A percentile compares a stretch with the other conserved stretches of the same genome.
These are phyloP conservation scores for Notolabrus celidotus DNA, from an alignment of 2,797 vertebrate species.

Conservation along the genomic window DNA sequence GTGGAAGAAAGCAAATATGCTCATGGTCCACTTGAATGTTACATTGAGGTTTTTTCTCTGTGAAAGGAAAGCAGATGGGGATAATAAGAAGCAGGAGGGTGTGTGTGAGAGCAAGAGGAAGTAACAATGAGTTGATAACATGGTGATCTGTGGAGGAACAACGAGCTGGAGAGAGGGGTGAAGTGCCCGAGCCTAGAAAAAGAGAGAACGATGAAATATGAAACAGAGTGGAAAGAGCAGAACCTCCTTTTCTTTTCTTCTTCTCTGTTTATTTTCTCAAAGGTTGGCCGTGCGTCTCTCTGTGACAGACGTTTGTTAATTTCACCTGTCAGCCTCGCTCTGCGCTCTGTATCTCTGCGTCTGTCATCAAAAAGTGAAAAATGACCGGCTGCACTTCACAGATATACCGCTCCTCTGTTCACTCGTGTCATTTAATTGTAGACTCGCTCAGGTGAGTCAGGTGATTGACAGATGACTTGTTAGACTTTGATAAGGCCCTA, in stretches of 20 bases:
- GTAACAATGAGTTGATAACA: conserved; percentile 74
- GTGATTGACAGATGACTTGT: conserved; percentile 81
- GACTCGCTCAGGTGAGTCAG: conserved; percentile 57
- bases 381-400: conserved; percentile 57
- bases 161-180: conserved; percentile 59
- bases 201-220: conserved; percentile 18
- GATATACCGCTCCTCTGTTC: conserved; percentile 63
- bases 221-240: neutral
- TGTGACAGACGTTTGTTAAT: conserved; percentile 40
- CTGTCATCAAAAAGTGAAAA: conserved; percentile 34
- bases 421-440: conserved; percentile 65
- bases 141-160: conserved; percentile 66
- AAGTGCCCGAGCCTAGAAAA: conserved; percentile 60
- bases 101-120: conserved; percentile 64
- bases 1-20: conserved; percentile 71
- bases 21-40: conserved; percentile 78
- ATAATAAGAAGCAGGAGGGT: conserved; percentile 75
- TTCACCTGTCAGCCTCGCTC: conserved; percentile 34
- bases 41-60: conserved; percentile 76
- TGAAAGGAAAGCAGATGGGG: conserved; percentile 69
- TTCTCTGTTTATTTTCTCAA: neutral
- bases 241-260: neutral
- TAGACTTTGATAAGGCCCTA: conserved; percentile 76
- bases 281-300: neutral
- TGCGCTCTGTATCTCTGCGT: conserved; percentile 18